Base-by-base conservation (phyloP, 2,797 vertebrate species). In the Channallabes apus region DNA sequence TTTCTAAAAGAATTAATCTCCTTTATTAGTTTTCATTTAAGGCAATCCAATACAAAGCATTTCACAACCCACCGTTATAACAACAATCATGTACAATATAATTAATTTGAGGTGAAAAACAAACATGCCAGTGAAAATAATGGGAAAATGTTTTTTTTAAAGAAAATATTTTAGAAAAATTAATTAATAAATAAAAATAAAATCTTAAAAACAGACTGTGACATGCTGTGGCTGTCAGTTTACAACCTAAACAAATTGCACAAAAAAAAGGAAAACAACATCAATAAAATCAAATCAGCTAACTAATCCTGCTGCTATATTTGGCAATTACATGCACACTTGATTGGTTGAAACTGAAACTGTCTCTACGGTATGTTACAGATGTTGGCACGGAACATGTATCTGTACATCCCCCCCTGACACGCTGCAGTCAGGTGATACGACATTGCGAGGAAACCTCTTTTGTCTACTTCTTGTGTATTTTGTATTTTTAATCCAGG, bases 41-140 rank as follows among this genome's bases (percentile, higher is more conserved):
- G 95, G 95, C 95, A 96, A 93, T 96, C 94, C 94, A 96, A 94
- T 95, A 95, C 94, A 96, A 96, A 96, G 94, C 94, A 95, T 94
- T 93, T 95, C 94, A 96, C 95, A 94, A 95, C 92, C 92, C 93
- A 96, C 93, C 90, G 91, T 93, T 77, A 93, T 95, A 92, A 95
- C 94, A 94, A 94, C 93, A 91, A 93, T 94, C 92, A 93, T 94
- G 93, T 95, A 95, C 95, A 94, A 93, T 93, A 94, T 91, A 94
- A 94, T 92, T 88, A 85, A 79, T 87, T 90, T 88, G 65, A 85
- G 87, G 61, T 89, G 85, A 93, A 91, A 83, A 38, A 82, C 86
- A 86, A 86, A 82, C 89, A 92, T 94, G 93, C 86, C 82, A 90
- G 84, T 88, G 79, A 90, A 89, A 85, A 86, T 32, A 75, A 81